Evolutionary conservation across 2,797 vertebrate genomes (phyloP).

Genomic region (Sebastes matsubarae): DNA sequence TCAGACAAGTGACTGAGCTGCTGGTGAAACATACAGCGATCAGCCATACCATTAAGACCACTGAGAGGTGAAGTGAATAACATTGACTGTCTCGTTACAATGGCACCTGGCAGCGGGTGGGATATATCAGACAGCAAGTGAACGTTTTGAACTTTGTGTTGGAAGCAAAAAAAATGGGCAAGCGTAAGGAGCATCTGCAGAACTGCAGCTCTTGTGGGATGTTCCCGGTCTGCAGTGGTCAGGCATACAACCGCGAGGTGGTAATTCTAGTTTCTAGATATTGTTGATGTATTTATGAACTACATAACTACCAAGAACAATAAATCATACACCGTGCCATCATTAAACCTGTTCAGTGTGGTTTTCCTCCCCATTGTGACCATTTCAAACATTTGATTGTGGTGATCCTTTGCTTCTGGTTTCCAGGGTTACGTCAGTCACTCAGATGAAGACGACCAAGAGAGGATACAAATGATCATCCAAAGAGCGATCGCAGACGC

Average conservation of each 20-base stretch:
- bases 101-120: too few species aligned
- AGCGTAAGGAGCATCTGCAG: too few species aligned
- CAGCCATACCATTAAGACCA: too few species aligned
- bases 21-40: neutral
- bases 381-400: neutral
- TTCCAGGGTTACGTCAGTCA: slow-evolving; percentile 81
- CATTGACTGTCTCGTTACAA: too few species aligned
- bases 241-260: too few species aligned
- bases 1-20: neutral
- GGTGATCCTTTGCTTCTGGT: neutral
- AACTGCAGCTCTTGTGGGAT: too few species aligned
- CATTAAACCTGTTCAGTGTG: neutral
- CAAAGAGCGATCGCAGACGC: slow-evolving; percentile 77
- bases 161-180: too few species aligned
- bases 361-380: neutral
- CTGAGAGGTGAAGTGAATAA: too few species aligned
- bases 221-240: too few species aligned
- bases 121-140: too few species aligned
- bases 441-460: slow-evolving; percentile 77
- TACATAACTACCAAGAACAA: neutral
- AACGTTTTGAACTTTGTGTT: too few species aligned
- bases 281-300: neutral
- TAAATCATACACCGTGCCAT: neutral
- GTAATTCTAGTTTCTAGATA: too few species aligned
- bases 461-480: slow-evolving; percentile 78